Evolutionary conservation across 2,797 vertebrate species (phyloP).

Genomic region (Molossus alvarezi): DNA sequence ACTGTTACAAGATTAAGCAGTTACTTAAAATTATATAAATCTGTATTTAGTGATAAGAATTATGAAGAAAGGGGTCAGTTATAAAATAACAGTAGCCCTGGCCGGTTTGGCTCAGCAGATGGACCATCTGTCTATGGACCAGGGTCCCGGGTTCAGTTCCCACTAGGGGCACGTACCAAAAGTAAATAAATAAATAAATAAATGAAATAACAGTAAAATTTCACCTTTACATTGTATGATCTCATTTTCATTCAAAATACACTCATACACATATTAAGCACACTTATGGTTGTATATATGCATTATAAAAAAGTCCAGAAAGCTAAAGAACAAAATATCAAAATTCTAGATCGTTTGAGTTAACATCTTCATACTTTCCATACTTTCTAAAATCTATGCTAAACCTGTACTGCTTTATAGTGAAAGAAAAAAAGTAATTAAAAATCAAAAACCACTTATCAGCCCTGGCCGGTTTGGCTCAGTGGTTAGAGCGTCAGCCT

Average conservation of each 20-base stretch:
- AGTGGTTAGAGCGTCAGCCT: no score
- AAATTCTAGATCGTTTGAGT: slow-evolving; percentile 21
- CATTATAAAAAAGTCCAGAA: slow-evolving; percentile 17
- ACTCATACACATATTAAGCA: neutral
- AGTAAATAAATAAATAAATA: no score
- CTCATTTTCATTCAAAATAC: slow-evolving; percentile 60
- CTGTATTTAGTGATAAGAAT: neutral
- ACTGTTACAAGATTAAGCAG: neutral
- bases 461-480: neutral
- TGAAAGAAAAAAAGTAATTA: neutral
- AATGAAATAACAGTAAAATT: neutral
- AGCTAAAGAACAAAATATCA: neutral
- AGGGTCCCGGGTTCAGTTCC: no score
- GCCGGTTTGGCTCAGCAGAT: no score
- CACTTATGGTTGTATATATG: neutral
- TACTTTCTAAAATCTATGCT: slow-evolving; percentile 19
- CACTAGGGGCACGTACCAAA: no score
- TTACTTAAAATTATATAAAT: slow-evolving; percentile 4
- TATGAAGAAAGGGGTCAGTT: neutral
- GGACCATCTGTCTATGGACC: no score
- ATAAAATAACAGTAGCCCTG: neutral
- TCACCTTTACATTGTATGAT: neutral
- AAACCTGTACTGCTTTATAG: slow-evolving; percentile 37
- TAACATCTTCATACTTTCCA: neutral
- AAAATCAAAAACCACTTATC: neutral